A percentile compares a stretch with the other conserved stretches of the same genome.
Evolutionary conservation across 30 jellyfish, hydroid and myxozoan genomes (phyloP).

Genomic region (Catostylus mosaicus): DNA sequence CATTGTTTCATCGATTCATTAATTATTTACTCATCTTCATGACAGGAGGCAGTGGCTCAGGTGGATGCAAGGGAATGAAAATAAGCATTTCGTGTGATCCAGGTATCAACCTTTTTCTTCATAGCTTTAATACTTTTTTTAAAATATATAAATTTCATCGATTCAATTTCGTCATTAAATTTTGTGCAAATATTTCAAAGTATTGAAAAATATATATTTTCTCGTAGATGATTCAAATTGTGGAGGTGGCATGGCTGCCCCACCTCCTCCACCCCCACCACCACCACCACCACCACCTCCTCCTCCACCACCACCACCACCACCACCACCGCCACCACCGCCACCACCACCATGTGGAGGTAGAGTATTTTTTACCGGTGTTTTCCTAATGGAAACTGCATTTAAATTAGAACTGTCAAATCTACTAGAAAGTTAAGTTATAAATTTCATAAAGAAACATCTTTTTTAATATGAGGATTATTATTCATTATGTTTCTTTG

Average conservation of each 20-base stretch:
- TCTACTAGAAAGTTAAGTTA: too few species aligned
- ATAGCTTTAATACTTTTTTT: background rate
- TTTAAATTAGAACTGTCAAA: too few species aligned
- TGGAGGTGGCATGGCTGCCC: slow-evolving; percentile 48
- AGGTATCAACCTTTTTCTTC: slow-evolving; percentile 9
- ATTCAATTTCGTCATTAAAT: background rate
- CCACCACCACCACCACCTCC: slow-evolving; percentile 84
- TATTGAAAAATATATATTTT: background rate
- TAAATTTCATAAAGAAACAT: too few species aligned
- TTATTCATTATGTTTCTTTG: too few species aligned
- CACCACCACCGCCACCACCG: slow-evolving; percentile 69
- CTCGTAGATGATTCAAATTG: slow-evolving; percentile 37
- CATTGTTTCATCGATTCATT: too few species aligned
- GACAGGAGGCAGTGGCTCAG: slow-evolving; percentile 59
- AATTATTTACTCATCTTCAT: too few species aligned
- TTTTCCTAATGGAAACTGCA: too few species aligned
- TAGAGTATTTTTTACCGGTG: background rate
- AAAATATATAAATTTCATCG: background rate
- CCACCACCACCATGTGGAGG: slow-evolving; percentile 77
- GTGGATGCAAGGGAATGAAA: slow-evolving; percentile 88
- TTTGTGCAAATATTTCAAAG: background rate
- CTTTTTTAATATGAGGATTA: too few species aligned
- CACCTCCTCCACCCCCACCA: slow-evolving; percentile 82
- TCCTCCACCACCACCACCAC: slow-evolving; percentile 76
- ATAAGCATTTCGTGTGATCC: slow-evolving; percentile 82